Evolutionary conservation across 2,797 vertebrate species (phyloP).

Genomic region (Rhinatrema bivittatum): DNA sequence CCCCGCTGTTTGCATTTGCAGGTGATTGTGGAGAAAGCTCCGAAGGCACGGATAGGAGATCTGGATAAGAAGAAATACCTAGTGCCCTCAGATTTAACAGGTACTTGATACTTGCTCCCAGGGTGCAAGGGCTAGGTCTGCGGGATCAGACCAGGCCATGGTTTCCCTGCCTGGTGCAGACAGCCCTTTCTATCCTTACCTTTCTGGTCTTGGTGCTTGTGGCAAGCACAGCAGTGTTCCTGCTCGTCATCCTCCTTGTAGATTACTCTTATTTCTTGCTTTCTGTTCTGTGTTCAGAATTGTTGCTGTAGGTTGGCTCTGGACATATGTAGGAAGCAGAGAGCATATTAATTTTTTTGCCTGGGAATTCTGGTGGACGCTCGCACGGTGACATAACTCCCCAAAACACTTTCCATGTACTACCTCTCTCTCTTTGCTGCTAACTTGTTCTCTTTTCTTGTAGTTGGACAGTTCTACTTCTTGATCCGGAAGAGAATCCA

Average conservation of each 20-base stretch:
- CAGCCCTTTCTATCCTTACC: too few species aligned
- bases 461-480: constrained; percentile 92
- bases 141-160: background rate
- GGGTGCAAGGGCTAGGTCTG: background rate
- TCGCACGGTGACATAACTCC: too few species aligned
- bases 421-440: background rate
- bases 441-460: background rate
- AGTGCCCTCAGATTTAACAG: constrained; percentile 87
- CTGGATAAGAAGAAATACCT: constrained; percentile 93
- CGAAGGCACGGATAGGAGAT: constrained; percentile 90
- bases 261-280: too few species aligned
- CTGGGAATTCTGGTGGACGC: too few species aligned
- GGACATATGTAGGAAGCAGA: too few species aligned
- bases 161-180: background rate
- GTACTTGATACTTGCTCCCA: constrained; percentile 36
- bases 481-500: constrained; percentile 91
- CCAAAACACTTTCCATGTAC: too few species aligned
- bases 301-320: too few species aligned
- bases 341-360: too few species aligned
- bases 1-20: constrained; percentile 23
- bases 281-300: too few species aligned
- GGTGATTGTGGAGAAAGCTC: constrained; percentile 92
- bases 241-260: too few species aligned
- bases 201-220: too few species aligned
- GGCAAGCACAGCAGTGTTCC: too few species aligned